These are phyloP conservation scores for Corythaeola cristata DNA, from an alignment of 2,113 vertebrate species.

Conservation along the genomic window DNA sequence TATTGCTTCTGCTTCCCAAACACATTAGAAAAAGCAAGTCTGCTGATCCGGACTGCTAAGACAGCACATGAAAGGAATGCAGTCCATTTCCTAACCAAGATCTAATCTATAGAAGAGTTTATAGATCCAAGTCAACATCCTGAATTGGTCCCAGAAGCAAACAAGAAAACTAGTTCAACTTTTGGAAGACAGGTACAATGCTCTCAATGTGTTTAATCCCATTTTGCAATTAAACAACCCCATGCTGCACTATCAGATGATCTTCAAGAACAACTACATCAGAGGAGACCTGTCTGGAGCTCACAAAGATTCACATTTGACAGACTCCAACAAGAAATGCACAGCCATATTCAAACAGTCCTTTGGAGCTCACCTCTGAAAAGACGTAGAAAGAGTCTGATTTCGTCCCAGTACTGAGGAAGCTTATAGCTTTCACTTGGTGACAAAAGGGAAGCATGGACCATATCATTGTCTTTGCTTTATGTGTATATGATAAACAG, in stretches of 20 bases:
- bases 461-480: background rate
- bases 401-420: background rate
- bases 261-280: slow-evolving; percentile 24
- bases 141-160: slow-evolving; percentile 62
- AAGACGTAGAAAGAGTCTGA: background rate
- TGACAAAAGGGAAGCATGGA: background rate
- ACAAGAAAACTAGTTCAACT: slow-evolving; percentile 42
- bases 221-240: background rate
- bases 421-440: background rate
- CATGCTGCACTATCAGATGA: background rate
- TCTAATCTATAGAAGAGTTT: slow-evolving; percentile 65
- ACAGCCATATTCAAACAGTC: background rate
- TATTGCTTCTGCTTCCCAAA: slow-evolving; percentile 58
- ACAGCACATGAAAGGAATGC: slow-evolving; percentile 66
- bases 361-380: background rate
- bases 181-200: slow-evolving; percentile 14
- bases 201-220: background rate
- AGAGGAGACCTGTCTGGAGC: background rate
- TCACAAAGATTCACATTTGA: background rate
- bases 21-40: slow-evolving; percentile 58
- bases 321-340: background rate
- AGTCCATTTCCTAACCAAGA: slow-evolving; percentile 68
- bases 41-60: slow-evolving; percentile 67
- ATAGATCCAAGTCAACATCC: slow-evolving; percentile 64
- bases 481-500: background rate